These are phyloP conservation scores for Acyrthosiphon pisum DNA, from an alignment of 1,140 invertebrate species.

Conservation along the genomic window DNA sequence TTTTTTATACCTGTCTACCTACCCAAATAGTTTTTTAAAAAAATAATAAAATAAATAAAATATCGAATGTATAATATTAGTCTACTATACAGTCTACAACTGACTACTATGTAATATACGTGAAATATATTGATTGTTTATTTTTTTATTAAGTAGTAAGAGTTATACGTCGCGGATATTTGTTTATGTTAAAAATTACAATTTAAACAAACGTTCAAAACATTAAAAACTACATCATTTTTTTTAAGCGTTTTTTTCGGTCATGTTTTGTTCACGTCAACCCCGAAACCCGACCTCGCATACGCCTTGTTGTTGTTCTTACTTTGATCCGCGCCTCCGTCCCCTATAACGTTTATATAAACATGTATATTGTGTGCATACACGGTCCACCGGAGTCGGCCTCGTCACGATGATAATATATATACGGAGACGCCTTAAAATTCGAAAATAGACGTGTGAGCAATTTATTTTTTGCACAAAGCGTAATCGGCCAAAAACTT, in stretches of 20 bases:
- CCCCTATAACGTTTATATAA: neutral
- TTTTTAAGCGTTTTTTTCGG: neutral
- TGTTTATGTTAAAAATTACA: neutral
- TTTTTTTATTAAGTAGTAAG: neutral
- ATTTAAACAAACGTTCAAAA: neutral
- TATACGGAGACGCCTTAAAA: no score
- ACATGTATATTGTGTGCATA: neutral
- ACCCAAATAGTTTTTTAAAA: neutral
- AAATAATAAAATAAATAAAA: neutral
- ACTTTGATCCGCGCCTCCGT: neutral
- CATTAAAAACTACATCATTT: neutral
- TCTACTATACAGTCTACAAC: no score
- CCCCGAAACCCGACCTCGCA: neutral
- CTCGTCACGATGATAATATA: neutral
- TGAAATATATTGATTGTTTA: neutral
- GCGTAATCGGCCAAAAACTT: neutral
- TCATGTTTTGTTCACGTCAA: neutral
- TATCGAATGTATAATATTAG: no score
- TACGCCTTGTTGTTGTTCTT: neutral
- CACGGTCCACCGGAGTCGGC: neutral
- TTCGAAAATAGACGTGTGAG: neutral
- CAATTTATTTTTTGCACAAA: conserved; percentile 10
- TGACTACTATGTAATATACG: no score
- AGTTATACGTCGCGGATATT: neutral
- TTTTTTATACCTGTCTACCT: no score